Evolutionary conservation across 2,888 invertebrate genomes (phyloP).

Genomic region (Xanthia icteritia): DNA sequence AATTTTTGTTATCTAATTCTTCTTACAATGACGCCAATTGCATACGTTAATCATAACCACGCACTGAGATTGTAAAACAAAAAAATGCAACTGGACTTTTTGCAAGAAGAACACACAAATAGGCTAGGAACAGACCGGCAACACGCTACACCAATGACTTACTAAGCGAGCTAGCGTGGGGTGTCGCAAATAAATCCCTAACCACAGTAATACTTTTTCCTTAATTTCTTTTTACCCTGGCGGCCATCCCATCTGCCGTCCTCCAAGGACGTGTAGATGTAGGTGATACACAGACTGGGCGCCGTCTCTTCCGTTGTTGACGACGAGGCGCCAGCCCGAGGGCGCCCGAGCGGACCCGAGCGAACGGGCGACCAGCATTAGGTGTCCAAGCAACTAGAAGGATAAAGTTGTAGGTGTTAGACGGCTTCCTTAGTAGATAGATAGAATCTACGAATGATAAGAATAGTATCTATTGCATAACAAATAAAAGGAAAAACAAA

Average conservation of each 20-base stretch:
- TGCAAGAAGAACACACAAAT: conserved; percentile 22
- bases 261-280: conserved; percentile 95
- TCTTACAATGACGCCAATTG: conserved; percentile 5
- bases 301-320: conserved; percentile 95
- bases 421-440: not conserved
- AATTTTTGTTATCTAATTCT: not conserved
- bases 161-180: not conserved
- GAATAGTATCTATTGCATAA: too few relatives aligned
- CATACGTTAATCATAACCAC: not conserved
- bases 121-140: conserved; percentile 20
- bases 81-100: not conserved
- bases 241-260: conserved; percentile 94
- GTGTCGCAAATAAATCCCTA: conserved; percentile 9
- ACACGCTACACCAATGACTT: conserved; percentile 21
- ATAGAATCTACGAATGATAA: too few relatives aligned
- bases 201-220: not conserved
- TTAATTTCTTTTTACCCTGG: conserved; percentile 88
- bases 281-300: conserved; percentile 96
- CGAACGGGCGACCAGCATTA: conserved; percentile 92
- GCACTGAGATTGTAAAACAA: not conserved
- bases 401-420: not conserved
- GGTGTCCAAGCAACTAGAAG: conserved; percentile 92
- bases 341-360: conserved; percentile 91
- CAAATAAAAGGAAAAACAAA: not conserved
- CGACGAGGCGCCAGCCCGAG: conserved; percentile 93